Conservation (phyloP, 2,113 vertebrate species). For the Ammospiza caudacuta region DNA sequence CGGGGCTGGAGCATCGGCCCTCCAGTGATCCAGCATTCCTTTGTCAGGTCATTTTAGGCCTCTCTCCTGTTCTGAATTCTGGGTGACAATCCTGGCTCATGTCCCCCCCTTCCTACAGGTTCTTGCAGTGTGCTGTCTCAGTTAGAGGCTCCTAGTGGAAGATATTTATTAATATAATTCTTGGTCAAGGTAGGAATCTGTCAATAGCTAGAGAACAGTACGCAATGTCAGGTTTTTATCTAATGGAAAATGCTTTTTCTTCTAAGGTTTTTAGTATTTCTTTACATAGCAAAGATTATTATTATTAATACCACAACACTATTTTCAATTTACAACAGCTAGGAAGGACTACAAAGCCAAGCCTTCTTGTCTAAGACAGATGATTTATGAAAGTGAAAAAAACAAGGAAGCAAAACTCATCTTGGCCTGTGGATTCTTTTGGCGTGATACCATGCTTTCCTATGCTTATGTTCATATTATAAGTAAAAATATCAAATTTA, state of each 20-base stretch:
- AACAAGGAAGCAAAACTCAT: neutral
- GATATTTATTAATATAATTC: constrained; percentile 11
- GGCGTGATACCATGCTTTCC: neutral
- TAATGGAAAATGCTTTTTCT: neutral
- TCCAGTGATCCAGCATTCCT: neutral
- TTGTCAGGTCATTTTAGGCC: constrained; percentile 1
- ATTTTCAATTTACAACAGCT: neutral
- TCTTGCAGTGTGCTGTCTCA: neutral
- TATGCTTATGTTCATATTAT: neutral
- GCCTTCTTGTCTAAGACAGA: neutral
- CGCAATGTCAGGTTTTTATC: neutral
- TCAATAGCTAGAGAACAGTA: neutral
- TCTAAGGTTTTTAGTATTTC: neutral
- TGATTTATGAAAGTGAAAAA: neutral
- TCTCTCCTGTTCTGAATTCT: neutral
- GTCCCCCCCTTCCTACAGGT: neutral
- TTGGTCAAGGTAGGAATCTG: neutral
- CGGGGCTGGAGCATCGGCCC: neutral
- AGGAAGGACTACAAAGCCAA: neutral
- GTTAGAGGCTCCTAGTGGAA: neutral
- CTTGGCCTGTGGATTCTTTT: neutral
- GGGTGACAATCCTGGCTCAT: neutral
- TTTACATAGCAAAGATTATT: neutral
- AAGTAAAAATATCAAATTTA: neutral
- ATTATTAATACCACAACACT: neutral